Percentiles rank a stretch among this genome's conserved stretches.
Evolutionary conservation across 2,888 invertebrate genomes (phyloP).

Genomic region (Tetranychus truncatus): DNA sequence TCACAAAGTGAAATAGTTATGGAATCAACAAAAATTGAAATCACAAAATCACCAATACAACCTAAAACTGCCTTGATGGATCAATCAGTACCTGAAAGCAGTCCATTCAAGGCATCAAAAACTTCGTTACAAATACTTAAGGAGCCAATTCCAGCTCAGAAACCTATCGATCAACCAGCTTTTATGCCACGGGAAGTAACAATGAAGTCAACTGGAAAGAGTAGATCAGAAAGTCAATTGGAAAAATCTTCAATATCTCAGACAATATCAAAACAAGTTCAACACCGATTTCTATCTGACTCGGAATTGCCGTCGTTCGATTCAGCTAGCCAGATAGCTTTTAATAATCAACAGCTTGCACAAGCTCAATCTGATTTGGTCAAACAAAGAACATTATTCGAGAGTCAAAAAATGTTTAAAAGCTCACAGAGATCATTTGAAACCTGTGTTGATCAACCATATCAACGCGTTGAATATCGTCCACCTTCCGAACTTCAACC

Average conservation of each 20-base stretch:
- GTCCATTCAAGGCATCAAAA: neutral
- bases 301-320: neutral
- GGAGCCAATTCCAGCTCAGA: neutral
- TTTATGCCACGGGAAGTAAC: neutral
- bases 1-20: neutral
- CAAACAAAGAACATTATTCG: neutral
- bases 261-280: neutral
- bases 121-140: neutral
- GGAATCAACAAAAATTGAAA: neutral
- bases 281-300: neutral
- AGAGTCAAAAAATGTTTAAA: neutral
- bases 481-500: neutral
- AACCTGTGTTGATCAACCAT: neutral
- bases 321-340: neutral
- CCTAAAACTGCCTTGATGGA: neutral
- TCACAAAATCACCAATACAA: neutral
- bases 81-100: neutral
- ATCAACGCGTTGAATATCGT: neutral
- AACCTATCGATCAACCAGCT: neutral
- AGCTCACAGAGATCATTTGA: neutral
- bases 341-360: neutral
- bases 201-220: neutral
- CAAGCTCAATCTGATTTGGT: neutral
- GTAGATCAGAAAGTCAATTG: neutral
- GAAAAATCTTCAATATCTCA: neutral